Conservation (phyloP, 2,113 vertebrate species). For the Cervus canadensis region DNA sequence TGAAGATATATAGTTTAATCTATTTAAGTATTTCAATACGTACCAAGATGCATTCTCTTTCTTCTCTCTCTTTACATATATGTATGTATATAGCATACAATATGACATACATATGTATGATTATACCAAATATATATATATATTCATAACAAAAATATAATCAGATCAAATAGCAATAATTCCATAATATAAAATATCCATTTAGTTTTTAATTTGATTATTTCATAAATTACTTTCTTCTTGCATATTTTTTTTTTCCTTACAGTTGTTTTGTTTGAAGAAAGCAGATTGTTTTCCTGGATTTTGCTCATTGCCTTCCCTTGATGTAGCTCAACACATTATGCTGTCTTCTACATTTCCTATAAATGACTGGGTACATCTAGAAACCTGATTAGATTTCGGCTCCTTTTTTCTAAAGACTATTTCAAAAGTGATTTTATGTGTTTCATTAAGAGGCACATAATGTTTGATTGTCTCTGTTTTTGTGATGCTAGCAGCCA, state of each 20-base stretch:
- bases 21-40: neutral
- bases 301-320: neutral
- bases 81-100: neutral
- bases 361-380: neutral
- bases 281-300: neutral
- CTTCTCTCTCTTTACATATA: neutral
- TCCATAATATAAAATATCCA: neutral
- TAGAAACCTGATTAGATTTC: neutral
- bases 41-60: neutral
- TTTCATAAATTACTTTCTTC: neutral
- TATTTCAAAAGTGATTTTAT: neutral
- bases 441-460: neutral
- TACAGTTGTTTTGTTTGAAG: neutral
- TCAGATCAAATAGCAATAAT: neutral
- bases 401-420: neutral
- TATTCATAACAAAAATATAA: neutral
- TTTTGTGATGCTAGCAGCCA: constrained; percentile 8
- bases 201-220: constrained; percentile 28
- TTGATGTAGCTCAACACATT: neutral
- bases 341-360: constrained; percentile 19
- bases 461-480: neutral
- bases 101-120: neutral
- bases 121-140: neutral
- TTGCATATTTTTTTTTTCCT: neutral
- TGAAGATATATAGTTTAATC: neutral